Percentiles rank a stretch among this genome's conserved stretches.
Conservation (phyloP, 1,140 invertebrate species). For the Bombus pascuorum region DNA sequence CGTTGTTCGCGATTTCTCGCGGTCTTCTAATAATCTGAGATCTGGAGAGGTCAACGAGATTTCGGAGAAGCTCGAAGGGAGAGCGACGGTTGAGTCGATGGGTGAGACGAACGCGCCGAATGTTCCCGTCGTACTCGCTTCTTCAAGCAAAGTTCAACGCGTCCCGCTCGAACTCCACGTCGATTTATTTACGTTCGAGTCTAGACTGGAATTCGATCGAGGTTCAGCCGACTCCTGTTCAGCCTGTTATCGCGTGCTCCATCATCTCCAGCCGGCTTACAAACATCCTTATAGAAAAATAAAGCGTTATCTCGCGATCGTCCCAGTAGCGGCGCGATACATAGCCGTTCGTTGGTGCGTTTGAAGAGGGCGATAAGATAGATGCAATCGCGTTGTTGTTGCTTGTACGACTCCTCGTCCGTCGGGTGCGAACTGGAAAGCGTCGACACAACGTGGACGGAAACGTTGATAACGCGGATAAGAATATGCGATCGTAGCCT, state of each 20-base stretch:
- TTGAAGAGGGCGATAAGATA: conserved; percentile 24
- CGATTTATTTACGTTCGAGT: background rate
- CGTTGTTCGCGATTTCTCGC: conserved; percentile 4
- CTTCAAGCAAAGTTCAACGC: background rate
- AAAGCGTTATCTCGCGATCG: background rate
- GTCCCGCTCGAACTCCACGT: background rate
- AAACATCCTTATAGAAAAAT: background rate
- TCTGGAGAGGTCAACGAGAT: conserved; percentile 1
- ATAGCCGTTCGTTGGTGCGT: background rate
- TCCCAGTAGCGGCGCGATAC: background rate
- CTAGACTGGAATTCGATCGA: background rate
- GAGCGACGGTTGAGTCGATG: too few relatives aligned
- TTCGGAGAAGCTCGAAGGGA: background rate
- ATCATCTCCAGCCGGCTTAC: background rate
- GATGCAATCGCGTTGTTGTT: background rate
- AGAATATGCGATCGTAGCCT: background rate
- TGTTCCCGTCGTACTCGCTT: background rate
- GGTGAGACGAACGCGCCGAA: background rate
- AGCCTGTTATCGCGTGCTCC: background rate
- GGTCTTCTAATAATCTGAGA: background rate
- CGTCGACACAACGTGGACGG: accelerated
- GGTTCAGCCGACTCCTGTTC: background rate
- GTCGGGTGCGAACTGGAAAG: background rate
- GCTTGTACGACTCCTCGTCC: background rate
- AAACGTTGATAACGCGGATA: background rate